These are phyloP conservation scores for Tetrax tetrax DNA, from an alignment of 2,113 vertebrate genomes.

Conservation along the genomic window DNA sequence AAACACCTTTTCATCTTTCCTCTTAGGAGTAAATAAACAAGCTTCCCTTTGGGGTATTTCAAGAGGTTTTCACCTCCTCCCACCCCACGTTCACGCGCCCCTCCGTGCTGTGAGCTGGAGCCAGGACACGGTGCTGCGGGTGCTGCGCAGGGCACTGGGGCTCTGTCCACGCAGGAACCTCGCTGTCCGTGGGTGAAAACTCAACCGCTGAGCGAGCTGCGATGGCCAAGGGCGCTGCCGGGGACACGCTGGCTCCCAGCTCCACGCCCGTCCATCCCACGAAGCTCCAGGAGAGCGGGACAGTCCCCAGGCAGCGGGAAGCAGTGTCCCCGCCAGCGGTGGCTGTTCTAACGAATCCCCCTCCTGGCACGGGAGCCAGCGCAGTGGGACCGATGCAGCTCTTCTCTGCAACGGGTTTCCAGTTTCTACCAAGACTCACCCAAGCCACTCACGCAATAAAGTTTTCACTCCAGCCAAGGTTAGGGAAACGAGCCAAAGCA, in stretches of 20 bases:
- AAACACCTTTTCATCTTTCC: background rate
- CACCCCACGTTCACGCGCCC: rapidly evolving
- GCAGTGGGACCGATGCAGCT: background rate
- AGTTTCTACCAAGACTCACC: background rate
- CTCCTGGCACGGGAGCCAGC: background rate
- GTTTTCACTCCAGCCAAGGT: background rate
- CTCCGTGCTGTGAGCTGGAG: rapidly evolving
- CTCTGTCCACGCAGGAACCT: rapidly evolving
- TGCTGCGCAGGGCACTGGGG: background rate
- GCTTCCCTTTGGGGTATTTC: background rate
- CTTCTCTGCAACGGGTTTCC: background rate
- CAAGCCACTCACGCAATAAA: background rate
- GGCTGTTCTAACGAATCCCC: background rate
- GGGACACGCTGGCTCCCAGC: background rate
- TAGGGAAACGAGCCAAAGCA: background rate
- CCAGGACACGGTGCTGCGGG: rapidly evolving
- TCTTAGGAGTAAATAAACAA: background rate
- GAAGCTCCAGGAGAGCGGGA: background rate
- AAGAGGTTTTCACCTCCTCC: background rate
- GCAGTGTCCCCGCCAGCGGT: background rate
- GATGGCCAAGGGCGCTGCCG: background rate
- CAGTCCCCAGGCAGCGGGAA: background rate
- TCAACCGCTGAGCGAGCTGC: background rate
- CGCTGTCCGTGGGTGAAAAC: no score
- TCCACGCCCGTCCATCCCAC: rapidly evolving